These are phyloP conservation scores for Cosmia trapezina DNA, from an alignment of 2,888 invertebrate species.

Conservation along the genomic window DNA sequence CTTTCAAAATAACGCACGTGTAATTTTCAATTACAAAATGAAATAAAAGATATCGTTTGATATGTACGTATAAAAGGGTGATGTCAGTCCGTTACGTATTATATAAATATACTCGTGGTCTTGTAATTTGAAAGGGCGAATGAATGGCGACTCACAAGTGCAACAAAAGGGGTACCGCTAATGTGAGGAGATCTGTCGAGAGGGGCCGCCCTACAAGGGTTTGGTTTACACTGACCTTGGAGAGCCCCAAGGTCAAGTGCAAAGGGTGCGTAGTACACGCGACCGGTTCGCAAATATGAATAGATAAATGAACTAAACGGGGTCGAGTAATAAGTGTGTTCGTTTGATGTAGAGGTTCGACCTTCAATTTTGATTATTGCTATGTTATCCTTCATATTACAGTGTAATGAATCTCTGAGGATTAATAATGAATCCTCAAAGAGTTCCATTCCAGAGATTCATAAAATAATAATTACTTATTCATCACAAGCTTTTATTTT, in stretches of 20 bases:
- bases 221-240: slow-evolving; percentile 35
- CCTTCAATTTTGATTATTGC: background rate
- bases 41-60: background rate
- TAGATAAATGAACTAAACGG: slow-evolving; percentile 26
- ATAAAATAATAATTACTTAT: background rate
- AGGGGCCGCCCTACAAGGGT: background rate
- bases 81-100: background rate
- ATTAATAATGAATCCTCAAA: too few species aligned
- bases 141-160: slow-evolving; percentile 16
- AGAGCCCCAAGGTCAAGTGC: slow-evolving; percentile 34
- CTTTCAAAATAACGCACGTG: slow-evolving; percentile 13
- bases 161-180: slow-evolving; percentile 26
- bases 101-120: slow-evolving; percentile 6
- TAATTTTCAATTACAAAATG: slow-evolving; percentile 1
- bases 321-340: slow-evolving; percentile 4
- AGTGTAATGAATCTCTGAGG: background rate
- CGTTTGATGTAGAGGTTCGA: background rate
- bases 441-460: background rate
- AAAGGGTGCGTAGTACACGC: slow-evolving; percentile 19
- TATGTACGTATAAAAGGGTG: slow-evolving; percentile 26
- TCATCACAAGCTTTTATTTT: background rate
- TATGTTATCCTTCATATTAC: background rate
- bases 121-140: slow-evolving; percentile 8
- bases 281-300: slow-evolving; percentile 15
- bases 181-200: slow-evolving; percentile 9